Base-by-base conservation (phyloP, 2,888 invertebrate species). In the Drosophila mettleri region DNA sequence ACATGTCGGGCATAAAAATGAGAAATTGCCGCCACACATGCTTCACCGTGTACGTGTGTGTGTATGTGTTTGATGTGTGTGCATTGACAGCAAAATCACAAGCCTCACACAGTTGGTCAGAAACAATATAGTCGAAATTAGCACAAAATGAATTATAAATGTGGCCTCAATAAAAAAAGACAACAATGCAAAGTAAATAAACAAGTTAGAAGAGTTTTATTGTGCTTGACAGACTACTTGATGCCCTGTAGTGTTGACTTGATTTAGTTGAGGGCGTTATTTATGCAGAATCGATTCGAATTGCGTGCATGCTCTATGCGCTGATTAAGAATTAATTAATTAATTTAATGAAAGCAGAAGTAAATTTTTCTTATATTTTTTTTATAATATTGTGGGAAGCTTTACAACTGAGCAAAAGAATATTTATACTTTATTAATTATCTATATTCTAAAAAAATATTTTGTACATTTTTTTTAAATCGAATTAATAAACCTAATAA, bases 141-240 rank as follows among this genome's bases (percentile, higher is more conserved):
- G 86, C 86, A 83, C 76, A 83, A 87, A 85, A 85, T 85, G 80
- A 85, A 85, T 85, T 80, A 85, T 88, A 88, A 88, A 86, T 78
- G 76, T 63, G 71, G 53, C 86, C 78, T 51, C 70, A 87, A 87
- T 85, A 52, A 52, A 87, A 78, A 68, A 46, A 14, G 20, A 57
- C 69, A 69, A 67, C 69, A 71, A 63, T 59, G 62, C 16, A 36
- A 48, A 43, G 31, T 31, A 22, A 33, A 24, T 14, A 33, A 54
- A 41, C 34, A 16, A 27, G 36, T 22, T 24, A 24, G 5, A n/a
- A 16, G 3, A 10, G 6, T n/a, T 33, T 33, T 6, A 34, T 6
- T 43, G n/a, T n/a, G 33, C n/a, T 5, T 31, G 33, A 16, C 10
- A 9, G 12, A n/a, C 10, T 22, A 34, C n/a, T 3, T 10, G 5